Evolutionary conservation across 2,113 vertebrate genomes (phyloP), one percentile per base, ranked within the genome.

Genomic region (Rhegmatorhina hoffmannsi): DNA sequence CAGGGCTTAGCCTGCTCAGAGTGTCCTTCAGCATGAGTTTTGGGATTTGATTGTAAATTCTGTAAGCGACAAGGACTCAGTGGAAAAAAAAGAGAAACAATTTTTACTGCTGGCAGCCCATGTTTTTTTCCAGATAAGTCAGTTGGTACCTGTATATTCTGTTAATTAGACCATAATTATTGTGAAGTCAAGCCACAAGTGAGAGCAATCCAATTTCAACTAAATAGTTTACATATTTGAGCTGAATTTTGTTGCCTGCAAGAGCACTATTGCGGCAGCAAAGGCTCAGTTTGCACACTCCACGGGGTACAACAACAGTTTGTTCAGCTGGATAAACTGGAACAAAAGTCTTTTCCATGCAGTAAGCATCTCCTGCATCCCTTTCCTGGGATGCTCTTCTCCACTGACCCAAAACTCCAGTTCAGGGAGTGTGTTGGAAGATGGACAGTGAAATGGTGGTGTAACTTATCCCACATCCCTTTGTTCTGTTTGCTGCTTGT

Each of bases 21-120:
- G 34, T 72, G 25, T 31, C 50, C 67, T 89, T 93, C 44, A 74
- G 58, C 31, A 20, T 15, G 21, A 62, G 28, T 10, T 91, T 63
- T 80, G 28, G 38, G 40, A 70, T 85, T 79, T 47, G 15, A 60
- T 28, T 46, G 23, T 49, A 69, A 88, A 43, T 62, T 83, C 31
- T 82, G 38, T 58, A 56, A 74, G 31, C 0, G 0, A 50, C 6
- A 63, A 52, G 7, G 17, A 43, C 44, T 69, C 55, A 11, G 31
- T 34, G 19, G 5, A 28, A 43, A 64, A 52, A 24, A 64, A 3
- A 56, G 76, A 33, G 0, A 43, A 81, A 26, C 0, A 1, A 12
- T 31, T 94, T 88, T 74, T 94, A 16, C 26, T 82, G 26, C 38
- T 78, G 38, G n/a, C 40, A 80, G 79, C 16, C 55, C 24, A 4